Conservation (phyloP, 2,113 vertebrate genomes). For the human (Homo sapiens) region GRCh38 chr1:179728001-179728500, state of each 20-base stretch:
- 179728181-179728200: not conserved
- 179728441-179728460: not conserved
- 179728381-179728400: constrained; percentile 53
- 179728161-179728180: not conserved
- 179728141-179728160: fast-evolving
- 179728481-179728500: not conserved
- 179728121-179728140: not conserved
- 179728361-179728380: constrained; percentile 67
- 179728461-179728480: not conserved
- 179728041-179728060: not conserved
- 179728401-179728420: constrained; percentile 57
- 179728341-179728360: constrained; percentile 19
- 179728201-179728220: not conserved
- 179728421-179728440: constrained; percentile 23
- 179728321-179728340: constrained; percentile 4
- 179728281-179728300: not conserved
- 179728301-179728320: not conserved
- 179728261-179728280: not conserved
- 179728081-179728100: fast-evolving
- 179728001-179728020: not conserved
- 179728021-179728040: not conserved
- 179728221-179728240: not conserved
- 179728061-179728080: fast-evolving
- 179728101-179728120: fast-evolving
- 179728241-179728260: not conserved